Base-by-base conservation (phyloP, 2,797 vertebrate genomes). In the Acipenser ruthenus region DNA sequence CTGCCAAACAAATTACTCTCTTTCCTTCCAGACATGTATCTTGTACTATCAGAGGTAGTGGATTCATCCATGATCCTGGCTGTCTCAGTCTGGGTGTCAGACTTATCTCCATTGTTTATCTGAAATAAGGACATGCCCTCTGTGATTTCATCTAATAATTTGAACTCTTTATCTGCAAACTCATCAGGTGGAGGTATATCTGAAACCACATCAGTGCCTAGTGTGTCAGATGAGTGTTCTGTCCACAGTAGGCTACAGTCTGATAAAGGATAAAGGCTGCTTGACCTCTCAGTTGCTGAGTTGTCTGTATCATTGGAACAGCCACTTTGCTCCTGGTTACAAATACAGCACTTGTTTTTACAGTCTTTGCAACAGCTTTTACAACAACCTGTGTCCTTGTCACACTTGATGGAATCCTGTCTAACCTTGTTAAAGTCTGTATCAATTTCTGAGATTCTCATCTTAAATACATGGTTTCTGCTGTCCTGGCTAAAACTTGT, bases 151-250 rank as follows among this genome's bases (percentile, higher is more conserved):
- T 87, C 78, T 67, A 85, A 60, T 61, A 70, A 68, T 50, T 66
- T 72, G n/a, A 3, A 68, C 62, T 76, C 72, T 12, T 78, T 68
- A 75, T 88, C 82, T 59, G 86, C 80, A 80, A 89, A 91, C 66
- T 85, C 79, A 66, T 63, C 49, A 0, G 88, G 85, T 56, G 87
- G 85, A 68, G 87, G 87, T 9, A 83, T 74, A 67, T 79, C 73
- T 48, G 64, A 75, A 15, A 69, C 70, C 4, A 79, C 11, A 67
- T 85, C 81, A 51, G 64, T 70, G n/a, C 73, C 73, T 3, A 72
- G 66, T 70, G 70, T 71, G 49, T 70, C 71, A 63, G 65, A 71
- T n/a, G 53, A 60, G 2, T 65, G 67, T 60, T 71, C 66, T 60
- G 80, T 86, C 65, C 67, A 75, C 60, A 58, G 62, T 66, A 75